A percentile compares a stretch with the other conserved stretches of the same genome.
These are phyloP conservation scores for Drosophila baimaii DNA, from an alignment of 1,140 invertebrate genomes.

Conservation along the genomic window DNA sequence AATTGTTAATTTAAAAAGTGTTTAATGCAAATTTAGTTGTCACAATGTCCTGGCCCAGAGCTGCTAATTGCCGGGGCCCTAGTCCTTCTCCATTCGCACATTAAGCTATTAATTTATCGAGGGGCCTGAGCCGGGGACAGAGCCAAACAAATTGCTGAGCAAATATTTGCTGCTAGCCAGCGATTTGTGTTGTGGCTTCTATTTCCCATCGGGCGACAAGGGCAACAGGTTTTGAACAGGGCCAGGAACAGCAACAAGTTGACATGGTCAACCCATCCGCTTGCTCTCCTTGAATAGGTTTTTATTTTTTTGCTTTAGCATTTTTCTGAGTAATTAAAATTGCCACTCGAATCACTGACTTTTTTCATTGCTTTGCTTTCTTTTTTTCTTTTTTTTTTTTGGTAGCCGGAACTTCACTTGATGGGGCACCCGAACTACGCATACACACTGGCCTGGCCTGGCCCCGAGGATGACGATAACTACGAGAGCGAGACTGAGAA, in stretches of 20 bases:
- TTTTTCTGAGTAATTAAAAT: slow-evolving; percentile 37
- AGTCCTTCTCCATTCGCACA: slow-evolving; percentile 11
- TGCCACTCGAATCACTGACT: slow-evolving; percentile 37
- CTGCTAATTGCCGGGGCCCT: slow-evolving; percentile 32
- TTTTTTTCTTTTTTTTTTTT: background rate
- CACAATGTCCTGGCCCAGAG: slow-evolving; percentile 12
- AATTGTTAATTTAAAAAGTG: slow-evolving; percentile 78
- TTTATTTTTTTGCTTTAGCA: slow-evolving; percentile 18
- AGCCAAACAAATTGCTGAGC: slow-evolving; percentile 59
- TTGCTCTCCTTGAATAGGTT: background rate
- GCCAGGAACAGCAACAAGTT: slow-evolving; percentile 71
- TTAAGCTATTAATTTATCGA: slow-evolving; percentile 65
- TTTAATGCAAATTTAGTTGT: slow-evolving; percentile 74
- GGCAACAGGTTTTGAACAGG: slow-evolving; percentile 26
- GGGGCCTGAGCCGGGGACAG: background rate
- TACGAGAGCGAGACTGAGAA: slow-evolving; percentile 23
- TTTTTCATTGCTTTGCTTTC: no score
- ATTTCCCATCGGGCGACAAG: slow-evolving; percentile 29
- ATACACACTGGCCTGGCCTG: slow-evolving; percentile 43
- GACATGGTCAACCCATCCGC: slow-evolving; percentile 28
- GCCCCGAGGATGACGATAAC: slow-evolving; percentile 35
- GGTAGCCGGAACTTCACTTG: slow-evolving; percentile 26
- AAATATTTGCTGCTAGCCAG: slow-evolving; percentile 72
- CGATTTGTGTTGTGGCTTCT: slow-evolving; percentile 48
- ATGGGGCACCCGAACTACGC: slow-evolving; percentile 37